Percentiles rank a stretch among this genome's conserved stretches.
Evolutionary conservation across 2,888 invertebrate genomes (phyloP).

Genomic region (Macaria liturata): DNA sequence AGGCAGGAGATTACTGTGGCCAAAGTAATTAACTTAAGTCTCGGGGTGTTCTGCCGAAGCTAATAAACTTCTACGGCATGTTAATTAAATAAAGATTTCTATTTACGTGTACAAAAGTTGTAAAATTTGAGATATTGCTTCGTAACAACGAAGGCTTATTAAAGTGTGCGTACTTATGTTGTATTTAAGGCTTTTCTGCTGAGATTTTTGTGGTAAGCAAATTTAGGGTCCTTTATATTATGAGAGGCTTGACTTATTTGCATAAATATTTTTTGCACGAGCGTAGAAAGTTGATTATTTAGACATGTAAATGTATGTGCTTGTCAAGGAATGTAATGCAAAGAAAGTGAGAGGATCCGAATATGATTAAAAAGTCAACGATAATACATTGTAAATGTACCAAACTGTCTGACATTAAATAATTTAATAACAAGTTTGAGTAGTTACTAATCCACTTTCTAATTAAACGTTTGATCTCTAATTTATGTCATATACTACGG

Average conservation of each 20-base stretch:
- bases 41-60: slow-evolving; percentile 27
- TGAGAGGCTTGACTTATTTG: background rate
- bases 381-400: too few species aligned
- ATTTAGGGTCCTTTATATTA: background rate
- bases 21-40: slow-evolving; percentile 34
- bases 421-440: too few species aligned
- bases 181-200: slow-evolving; percentile 13
- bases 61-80: slow-evolving; percentile 32
- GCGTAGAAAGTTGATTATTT: too few species aligned
- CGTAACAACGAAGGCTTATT: slow-evolving; percentile 25
- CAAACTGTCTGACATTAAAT: too few species aligned
- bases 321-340: too few species aligned
- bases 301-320: too few species aligned
- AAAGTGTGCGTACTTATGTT: slow-evolving; percentile 17
- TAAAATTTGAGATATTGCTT: slow-evolving; percentile 24
- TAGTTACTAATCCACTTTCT: too few species aligned
- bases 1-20: slow-evolving; percentile 34
- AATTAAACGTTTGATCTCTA: too few species aligned
- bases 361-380: too few species aligned
- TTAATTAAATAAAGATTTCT: slow-evolving; percentile 32
- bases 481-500: too few species aligned
- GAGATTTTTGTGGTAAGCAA: slow-evolving; percentile 7
- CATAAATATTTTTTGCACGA: too few species aligned
- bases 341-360: too few species aligned
- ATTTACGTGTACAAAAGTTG: slow-evolving; percentile 25